Base-by-base conservation (phyloP, 35 echinoderm and acorn worm species). In the Hemicentrotus pulcherrimus region DNA sequence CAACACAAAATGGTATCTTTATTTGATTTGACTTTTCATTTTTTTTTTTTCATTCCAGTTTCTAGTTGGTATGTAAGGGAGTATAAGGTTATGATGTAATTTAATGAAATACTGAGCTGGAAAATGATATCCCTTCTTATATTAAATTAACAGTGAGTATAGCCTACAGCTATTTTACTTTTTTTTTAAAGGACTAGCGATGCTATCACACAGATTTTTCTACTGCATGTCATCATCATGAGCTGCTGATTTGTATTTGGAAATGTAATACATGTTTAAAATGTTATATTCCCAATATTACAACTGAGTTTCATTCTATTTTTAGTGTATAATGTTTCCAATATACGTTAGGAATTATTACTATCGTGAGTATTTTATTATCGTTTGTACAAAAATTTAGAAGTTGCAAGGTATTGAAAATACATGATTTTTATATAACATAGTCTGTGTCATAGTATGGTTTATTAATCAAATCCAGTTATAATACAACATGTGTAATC, bases 391-490 rank as follows among this genome's bases (percentile, higher is more conserved):
- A 78, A 78, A 78, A n/a, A 14, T 14, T 55, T 78, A 78, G 65
- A 78, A 78, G 28, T 78, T 78, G 28, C 19, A 78, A 78, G 65
- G 65, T 78, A 78, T 78, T 78, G 28, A 78, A 78, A 78, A 78
- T 78, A 78, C 65, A 78, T 78, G 28, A 78, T 78, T 78, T 78
- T 78, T 78, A 78, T 78, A 78, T 78, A 78, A n/a, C 65, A 78
- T 78, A 78, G 65, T 78, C 65, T 78, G 65, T 78, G 65, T 78
- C 65, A 78, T 78, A 28, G 19, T 4, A 78, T 28, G 22, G 1
- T n/a, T 78, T 78, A 78, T 78, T 78, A 78, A 78, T n/a, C 65
- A 78, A 59, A 78, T 78, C 28, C 24, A n/a, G 19, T 78, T 78
- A 78, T 78, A 28, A 78, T n/a, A 78, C 65, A 55, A 14, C 12